Conservation (phyloP, 2,113 vertebrate genomes). For the Syngnathus scovelli region DNA sequence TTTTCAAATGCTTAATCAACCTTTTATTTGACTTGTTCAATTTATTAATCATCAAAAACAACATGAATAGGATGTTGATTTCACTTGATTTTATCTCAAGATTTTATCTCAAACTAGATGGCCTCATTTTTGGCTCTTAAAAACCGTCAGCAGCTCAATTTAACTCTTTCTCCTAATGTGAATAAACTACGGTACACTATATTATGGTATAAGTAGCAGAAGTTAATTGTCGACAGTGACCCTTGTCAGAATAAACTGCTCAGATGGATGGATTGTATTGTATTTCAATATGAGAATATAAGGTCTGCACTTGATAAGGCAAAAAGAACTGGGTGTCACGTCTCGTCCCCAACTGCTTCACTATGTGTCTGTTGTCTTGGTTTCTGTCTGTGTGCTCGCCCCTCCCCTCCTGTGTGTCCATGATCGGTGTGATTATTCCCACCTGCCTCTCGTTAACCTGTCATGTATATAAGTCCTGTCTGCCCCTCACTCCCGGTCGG, state of each 20-base stretch:
- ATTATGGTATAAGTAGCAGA: not conserved
- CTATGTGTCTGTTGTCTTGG: too few species aligned
- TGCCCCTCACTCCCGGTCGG: too few species aligned
- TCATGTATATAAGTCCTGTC: too few species aligned
- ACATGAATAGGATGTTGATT: not conserved
- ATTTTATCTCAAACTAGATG: not conserved
- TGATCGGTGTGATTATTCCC: too few species aligned
- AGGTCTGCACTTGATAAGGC: not conserved
- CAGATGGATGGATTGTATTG: too few species aligned
- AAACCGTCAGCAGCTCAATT: not conserved
- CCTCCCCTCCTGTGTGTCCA: too few species aligned
- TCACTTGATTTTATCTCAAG: not conserved
- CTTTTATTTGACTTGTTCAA: not conserved
- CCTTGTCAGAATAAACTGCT: too few species aligned
- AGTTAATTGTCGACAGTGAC: not conserved
- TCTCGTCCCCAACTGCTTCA: too few species aligned
- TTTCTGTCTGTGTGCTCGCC: too few species aligned
- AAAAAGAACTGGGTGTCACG: not conserved
- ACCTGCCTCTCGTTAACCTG: too few species aligned
- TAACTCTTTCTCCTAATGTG: not conserved
- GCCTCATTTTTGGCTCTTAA: not conserved
- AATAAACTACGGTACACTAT: not conserved
- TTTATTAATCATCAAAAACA: not conserved
- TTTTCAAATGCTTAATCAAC: slow-evolving; percentile 3
- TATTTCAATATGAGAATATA: too few species aligned